phyloP scores from a whole-genome alignment of 2,888 invertebrate species.

The Lasius platythorax region DNA sequence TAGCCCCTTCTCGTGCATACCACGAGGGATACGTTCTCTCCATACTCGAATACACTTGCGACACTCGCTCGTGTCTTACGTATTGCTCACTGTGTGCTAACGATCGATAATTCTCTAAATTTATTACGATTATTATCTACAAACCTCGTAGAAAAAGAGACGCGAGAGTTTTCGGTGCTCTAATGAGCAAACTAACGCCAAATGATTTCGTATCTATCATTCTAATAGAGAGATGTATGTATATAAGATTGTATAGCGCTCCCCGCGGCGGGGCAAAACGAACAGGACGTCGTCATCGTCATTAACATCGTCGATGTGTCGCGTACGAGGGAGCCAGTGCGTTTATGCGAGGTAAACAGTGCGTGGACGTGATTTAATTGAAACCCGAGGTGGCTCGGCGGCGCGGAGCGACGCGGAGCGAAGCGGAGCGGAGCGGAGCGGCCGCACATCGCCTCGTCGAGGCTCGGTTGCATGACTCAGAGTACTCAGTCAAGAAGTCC shows the following conservation, averaged over 20 bases:
- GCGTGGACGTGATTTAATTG: slow-evolving; percentile 83
- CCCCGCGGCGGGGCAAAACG: background rate
- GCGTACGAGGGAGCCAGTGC: slow-evolving; percentile 68
- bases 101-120: slow-evolving; percentile 26
- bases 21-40: slow-evolving; percentile 70
- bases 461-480: slow-evolving; percentile 80
- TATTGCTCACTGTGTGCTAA: slow-evolving; percentile 11
- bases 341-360: slow-evolving; percentile 83
- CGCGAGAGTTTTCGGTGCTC: background rate
- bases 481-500: slow-evolving; percentile 79
- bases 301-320: slow-evolving; percentile 52
- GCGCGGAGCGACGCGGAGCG: slow-evolving; percentile 53
- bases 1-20: slow-evolving; percentile 72
- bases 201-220: background rate
- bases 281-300: slow-evolving; percentile 66
- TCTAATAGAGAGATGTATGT: background rate
- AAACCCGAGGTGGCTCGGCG: slow-evolving; percentile 78
- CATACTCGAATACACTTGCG: slow-evolving; percentile 68
- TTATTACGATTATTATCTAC: slow-evolving; percentile 23
- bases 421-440: slow-evolving; percentile 49
- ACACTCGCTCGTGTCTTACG: slow-evolving; percentile 51
- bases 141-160: background rate
- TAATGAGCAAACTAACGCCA: background rate
- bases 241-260: background rate
- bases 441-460: slow-evolving; percentile 50